phyloP scores from a whole-genome alignment of 2,113 vertebrate species.

The Hydrolagus affinis region DNA sequence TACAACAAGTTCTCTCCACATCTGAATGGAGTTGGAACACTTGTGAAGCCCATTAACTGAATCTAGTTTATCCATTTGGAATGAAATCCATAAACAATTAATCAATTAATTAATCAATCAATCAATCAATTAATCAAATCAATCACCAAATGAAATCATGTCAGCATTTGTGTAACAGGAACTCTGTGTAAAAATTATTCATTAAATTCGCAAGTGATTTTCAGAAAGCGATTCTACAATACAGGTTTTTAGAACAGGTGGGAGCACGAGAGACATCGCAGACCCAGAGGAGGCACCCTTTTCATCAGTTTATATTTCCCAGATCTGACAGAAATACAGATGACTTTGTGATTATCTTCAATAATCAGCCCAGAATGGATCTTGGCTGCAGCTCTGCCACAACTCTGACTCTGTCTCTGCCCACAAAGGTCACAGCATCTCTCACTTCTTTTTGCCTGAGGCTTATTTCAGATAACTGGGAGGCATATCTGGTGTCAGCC shows the following conservation, averaged over 20 bases:
- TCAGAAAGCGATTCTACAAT: neutral
- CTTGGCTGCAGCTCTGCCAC: neutral
- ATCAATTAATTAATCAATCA: too few species aligned
- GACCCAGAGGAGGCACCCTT: neutral
- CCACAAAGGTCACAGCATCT: neutral
- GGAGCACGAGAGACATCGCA: too few species aligned
- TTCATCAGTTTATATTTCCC: neutral
- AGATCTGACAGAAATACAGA: neutral
- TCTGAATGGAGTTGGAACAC: too few species aligned
- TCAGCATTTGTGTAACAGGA: neutral
- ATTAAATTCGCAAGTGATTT: neutral
- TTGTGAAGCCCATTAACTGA: too few species aligned
- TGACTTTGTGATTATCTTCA: neutral
- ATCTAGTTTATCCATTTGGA: too few species aligned
- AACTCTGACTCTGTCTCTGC: neutral
- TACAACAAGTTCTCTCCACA: too few species aligned
- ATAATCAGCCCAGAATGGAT: neutral
- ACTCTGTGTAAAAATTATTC: neutral
- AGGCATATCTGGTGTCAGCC: neutral
- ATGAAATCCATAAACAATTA: too few species aligned
- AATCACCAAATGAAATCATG: too few species aligned
- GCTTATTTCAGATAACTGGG: neutral
- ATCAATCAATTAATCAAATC: too few species aligned
- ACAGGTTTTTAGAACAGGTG: neutral
- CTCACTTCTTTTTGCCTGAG: neutral